These are phyloP conservation scores for Fregata magnificens DNA, from an alignment of 2,113 vertebrate species.

Conservation along the genomic window DNA sequence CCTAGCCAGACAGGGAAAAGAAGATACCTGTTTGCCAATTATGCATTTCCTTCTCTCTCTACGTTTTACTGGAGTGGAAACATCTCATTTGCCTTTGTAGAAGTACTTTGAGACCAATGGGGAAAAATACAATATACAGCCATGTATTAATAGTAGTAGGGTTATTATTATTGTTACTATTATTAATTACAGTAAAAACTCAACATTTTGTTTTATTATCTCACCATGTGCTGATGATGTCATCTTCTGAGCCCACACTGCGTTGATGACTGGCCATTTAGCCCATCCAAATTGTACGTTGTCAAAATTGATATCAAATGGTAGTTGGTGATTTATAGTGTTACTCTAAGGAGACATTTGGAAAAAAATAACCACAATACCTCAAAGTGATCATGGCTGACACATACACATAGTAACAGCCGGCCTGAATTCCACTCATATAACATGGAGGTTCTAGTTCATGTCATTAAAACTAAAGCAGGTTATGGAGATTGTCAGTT, in stretches of 20 bases:
- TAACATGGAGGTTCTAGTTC: neutral
- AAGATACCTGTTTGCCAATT: neutral
- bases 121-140: neutral
- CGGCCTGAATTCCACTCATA: neutral
- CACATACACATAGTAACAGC: neutral
- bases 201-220: neutral
- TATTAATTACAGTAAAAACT: neutral
- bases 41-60: neutral
- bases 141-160: neutral
- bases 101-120: neutral
- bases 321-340: neutral
- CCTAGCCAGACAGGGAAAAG: neutral
- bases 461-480: neutral
- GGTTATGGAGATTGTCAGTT: neutral
- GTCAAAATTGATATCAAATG: neutral
- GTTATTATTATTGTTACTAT: neutral
- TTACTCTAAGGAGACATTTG: neutral
- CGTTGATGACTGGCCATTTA: neutral
- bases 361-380: neutral
- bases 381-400: neutral
- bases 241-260: neutral
- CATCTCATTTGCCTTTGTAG: neutral
- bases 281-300: neutral
- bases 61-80: neutral
- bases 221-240: neutral